Evolutionary conservation across 2,113 vertebrate species (phyloP), one percentile per base, ranked within the genome.

Genomic region (Neotragus moschatus): DNA sequence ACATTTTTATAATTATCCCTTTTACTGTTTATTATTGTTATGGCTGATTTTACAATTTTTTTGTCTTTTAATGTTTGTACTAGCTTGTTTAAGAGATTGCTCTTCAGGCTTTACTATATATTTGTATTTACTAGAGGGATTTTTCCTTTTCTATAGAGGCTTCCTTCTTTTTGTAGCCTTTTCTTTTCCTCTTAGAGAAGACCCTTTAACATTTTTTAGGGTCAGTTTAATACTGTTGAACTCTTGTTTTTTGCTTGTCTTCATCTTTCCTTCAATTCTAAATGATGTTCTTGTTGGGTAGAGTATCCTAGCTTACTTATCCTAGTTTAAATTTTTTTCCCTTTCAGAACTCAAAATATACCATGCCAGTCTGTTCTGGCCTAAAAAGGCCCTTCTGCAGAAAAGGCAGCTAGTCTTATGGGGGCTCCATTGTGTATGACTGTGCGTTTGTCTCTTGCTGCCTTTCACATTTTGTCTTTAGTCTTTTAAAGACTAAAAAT

Each of bases 401-500:
- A 81, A 81, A 81, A 81, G 28, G 7, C 30, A 51, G 47, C 77
- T 51, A 2, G 17, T 49, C 17, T n/a, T 81, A n/a, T 7, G 19
- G 30, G 30, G 47, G 77, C 19, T 51, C 30, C 47, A 11, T 51
- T 81, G 17, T 23, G 21, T n/a, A n/a, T 81, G 47, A 81, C 79
- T n/a, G 28, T n/a, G 3, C 2, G 2, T 79, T 49, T 51, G 47
- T n/a, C 47, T 81, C 47, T n/a, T 53, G 79, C 19, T 51, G 47
- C 30, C 30, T 81, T 51, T 23, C 51, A 9, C 33, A 81, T 51
- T 81, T 51, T n/a, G 10, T 81, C 16, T 80, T 49, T 85, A 26
- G 86, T 43, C 15, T 79, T 47, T 47, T 19, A 98, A 93, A 70
- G 58, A 73, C 90, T 96, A 97, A 96, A 92, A 19, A 92, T 88